Base-by-base conservation (phyloP, 2,797 vertebrate species). In the Acipenser oxyrinchus region DNA sequence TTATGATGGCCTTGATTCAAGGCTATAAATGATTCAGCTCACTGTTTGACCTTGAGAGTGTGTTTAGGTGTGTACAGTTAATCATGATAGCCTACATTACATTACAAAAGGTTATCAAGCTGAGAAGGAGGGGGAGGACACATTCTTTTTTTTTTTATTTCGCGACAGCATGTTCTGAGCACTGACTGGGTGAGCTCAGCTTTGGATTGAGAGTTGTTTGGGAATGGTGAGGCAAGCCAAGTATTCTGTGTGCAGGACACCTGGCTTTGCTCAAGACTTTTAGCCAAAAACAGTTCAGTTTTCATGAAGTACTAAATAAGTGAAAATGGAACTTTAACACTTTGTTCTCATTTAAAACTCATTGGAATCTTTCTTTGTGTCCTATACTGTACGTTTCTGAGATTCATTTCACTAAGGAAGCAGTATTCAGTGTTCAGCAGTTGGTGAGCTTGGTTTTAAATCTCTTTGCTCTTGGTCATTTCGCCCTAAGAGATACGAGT, bases 181-280 rank as follows among this genome's bases (percentile, higher is more conserved):
- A 13, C 55, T 58, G 55, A 58, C 37, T n/a, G 55, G 55, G 55
- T 11, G 55, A 58, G 10, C 15, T 58, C 55, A n/a, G 55, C 12
- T 11, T n/a, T 58, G 55, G 55, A 58, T 11, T n/a, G 11, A 7
- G 55, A n/a, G 55, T 58, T 58, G 12, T 15, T 58, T 58, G 55
- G 55, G 55, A 58, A 13, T n/a, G 15, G 55, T n/a, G 55, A 58
- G 12, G 55, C 55, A 58, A 13, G 55, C 55, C 55, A 58, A 58
- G 55, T 58, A 2, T 58, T 58, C 55, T 4, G 12, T 58, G 55
- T 58, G 55, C 12, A 7, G 12, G 55, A 58, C 55, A 58, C 55
- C 55, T 58, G 55, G 55, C 55, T 58, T 58, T 58, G 55, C 55
- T 58, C 55, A 58, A 58, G 12, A n/a, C 55, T n/a, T n/a, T 7